A percentile compares a stretch with the other conserved stretches of the same genome.
These are phyloP conservation scores for Drosophila atroscutellata DNA, from an alignment of 2,888 invertebrate species.

Conservation along the genomic window DNA sequence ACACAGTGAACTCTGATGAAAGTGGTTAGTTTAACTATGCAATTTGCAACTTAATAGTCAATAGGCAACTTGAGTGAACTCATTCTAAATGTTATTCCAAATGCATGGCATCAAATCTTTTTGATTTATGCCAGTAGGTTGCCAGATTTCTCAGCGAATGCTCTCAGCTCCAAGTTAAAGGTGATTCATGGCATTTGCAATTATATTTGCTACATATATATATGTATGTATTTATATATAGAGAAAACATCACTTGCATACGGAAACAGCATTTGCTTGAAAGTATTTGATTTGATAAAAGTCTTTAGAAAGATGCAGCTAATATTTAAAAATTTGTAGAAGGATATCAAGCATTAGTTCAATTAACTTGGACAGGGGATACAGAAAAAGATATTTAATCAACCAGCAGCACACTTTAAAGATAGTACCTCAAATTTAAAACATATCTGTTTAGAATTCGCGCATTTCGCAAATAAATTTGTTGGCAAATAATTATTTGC, in stretches of 20 bases:
- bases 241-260: not conserved
- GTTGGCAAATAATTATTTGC: slow-evolving; percentile 20
- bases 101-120: slow-evolving; percentile 40
- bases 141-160: slow-evolving; percentile 19
- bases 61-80: slow-evolving; percentile 24
- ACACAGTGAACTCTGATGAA: not conserved
- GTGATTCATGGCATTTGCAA: slow-evolving; percentile 43
- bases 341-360: not conserved
- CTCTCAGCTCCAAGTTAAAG: slow-evolving; percentile 17
- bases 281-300: not conserved
- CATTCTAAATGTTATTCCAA: slow-evolving; percentile 26
- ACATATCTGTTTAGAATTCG: not conserved
- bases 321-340: not conserved
- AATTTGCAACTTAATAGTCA: slow-evolving; percentile 53
- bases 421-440: not conserved
- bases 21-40: slow-evolving; percentile 43
- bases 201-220: not conserved
- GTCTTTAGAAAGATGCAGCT: not conserved
- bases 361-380: not conserved
- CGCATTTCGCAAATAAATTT: slow-evolving; percentile 8
- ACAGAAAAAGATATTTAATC: not conserved
- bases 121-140: slow-evolving; percentile 55
- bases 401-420: not conserved
- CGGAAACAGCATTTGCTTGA: not conserved
- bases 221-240: not conserved